phyloP scores from a whole-genome alignment of 2,113 vertebrate species.

The Callospermophilus lateralis region DNA sequence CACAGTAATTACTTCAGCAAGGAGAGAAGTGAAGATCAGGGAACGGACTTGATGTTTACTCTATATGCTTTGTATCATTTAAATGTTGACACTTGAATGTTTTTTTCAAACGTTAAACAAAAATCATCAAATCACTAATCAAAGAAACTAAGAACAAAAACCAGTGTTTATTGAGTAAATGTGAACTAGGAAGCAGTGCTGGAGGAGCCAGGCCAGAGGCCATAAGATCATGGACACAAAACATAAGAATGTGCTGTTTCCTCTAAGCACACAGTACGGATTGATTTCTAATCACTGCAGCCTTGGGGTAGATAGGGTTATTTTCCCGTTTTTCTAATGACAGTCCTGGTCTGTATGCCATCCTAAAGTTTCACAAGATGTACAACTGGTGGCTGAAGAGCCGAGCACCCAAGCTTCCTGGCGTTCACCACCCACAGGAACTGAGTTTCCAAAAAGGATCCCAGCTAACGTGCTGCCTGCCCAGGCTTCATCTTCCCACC shows the following conservation, averaged over 20 bases:
- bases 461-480: too few species aligned
- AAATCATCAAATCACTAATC: background rate
- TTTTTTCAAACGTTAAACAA: background rate
- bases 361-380: background rate
- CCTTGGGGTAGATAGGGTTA: background rate
- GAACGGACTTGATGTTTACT: background rate
- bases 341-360: too few species aligned
- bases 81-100: background rate
- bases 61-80: background rate
- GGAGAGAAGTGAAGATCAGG: background rate
- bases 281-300: background rate
- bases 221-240: background rate
- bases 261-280: background rate
- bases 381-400: background rate
- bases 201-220: background rate
- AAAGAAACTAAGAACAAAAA: background rate
- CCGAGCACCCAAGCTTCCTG: background rate
- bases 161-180: background rate
- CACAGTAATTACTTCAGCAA: fast-evolving
- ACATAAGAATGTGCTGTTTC: too few species aligned
- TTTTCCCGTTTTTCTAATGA: background rate
- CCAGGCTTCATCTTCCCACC: background rate
- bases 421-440: background rate
- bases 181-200: background rate
- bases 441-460: background rate